These are phyloP conservation scores for Astyanax mexicanus DNA, from an alignment of 2,797 vertebrate species.

Conservation along the genomic window DNA sequence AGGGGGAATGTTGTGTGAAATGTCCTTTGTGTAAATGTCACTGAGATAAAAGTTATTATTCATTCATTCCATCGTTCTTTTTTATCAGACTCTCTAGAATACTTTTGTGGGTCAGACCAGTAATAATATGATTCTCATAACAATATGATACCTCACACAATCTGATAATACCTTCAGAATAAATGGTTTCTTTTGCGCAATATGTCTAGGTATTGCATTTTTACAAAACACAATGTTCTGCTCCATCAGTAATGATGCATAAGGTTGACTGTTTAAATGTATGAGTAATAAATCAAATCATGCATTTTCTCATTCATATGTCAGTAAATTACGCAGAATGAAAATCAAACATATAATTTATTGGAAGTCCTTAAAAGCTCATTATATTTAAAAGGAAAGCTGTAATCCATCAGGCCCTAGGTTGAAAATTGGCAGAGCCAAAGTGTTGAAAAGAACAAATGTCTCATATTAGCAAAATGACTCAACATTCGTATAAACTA, in stretches of 20 bases:
- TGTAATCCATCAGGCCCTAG: not conserved
- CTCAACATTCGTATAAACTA: no score
- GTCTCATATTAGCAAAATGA: no score
- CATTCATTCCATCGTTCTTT: no score
- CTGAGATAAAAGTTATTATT: no score
- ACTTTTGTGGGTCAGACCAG: no score
- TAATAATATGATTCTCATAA: not conserved
- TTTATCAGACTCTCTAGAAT: no score
- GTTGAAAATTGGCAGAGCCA: not conserved
- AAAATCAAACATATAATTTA: not conserved
- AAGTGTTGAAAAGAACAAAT: not conserved
- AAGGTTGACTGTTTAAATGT: not conserved
- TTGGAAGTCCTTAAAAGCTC: conserved; percentile 23
- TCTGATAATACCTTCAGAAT: not conserved
- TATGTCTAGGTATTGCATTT: not conserved
- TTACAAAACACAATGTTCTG: not conserved
- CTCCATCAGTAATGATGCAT: not conserved
- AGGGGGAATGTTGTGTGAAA: no score
- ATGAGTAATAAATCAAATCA: not conserved
- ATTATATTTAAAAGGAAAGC: not conserved
- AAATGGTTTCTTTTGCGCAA: not conserved
- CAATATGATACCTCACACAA: not conserved
- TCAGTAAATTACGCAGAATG: not conserved
- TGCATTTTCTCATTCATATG: not conserved
- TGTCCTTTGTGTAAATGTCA: no score